Conservation (phyloP, 2,888 invertebrate species). For the Xestia xanthographa region DNA sequence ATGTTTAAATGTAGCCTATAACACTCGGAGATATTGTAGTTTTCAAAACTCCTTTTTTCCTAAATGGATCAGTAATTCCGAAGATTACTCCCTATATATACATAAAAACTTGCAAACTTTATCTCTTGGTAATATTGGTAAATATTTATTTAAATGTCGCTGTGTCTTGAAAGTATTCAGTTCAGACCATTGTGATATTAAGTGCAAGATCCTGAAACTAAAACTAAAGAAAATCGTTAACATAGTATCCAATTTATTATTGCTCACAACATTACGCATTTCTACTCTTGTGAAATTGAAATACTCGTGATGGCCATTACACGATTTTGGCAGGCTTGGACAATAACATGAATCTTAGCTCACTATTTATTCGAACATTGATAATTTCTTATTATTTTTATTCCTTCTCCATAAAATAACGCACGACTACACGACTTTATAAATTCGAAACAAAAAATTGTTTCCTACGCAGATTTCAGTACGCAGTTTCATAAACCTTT, state of each 20-base stretch:
- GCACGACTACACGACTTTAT: background rate
- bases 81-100: background rate
- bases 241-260: background rate
- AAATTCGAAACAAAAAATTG: constrained; percentile 11
- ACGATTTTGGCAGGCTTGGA: background rate
- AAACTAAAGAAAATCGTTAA: background rate
- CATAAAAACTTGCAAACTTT: no score
- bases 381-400: background rate
- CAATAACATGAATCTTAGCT: background rate
- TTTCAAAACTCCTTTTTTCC: background rate
- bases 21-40: background rate
- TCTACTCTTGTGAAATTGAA: background rate
- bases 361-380: background rate
- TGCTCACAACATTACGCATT: background rate
- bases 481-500: constrained; percentile 42
- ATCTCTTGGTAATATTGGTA: background rate
- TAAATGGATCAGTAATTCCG: background rate
- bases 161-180: background rate
- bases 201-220: background rate
- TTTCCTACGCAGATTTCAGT: constrained; percentile 12
- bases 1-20: background rate
- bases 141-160: background rate
- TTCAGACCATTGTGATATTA: background rate
- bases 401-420: background rate
- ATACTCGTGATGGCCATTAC: background rate